Evolutionary conservation across 2,113 vertebrate species (phyloP).

Genomic region (Daubentonia madagascariensis): DNA sequence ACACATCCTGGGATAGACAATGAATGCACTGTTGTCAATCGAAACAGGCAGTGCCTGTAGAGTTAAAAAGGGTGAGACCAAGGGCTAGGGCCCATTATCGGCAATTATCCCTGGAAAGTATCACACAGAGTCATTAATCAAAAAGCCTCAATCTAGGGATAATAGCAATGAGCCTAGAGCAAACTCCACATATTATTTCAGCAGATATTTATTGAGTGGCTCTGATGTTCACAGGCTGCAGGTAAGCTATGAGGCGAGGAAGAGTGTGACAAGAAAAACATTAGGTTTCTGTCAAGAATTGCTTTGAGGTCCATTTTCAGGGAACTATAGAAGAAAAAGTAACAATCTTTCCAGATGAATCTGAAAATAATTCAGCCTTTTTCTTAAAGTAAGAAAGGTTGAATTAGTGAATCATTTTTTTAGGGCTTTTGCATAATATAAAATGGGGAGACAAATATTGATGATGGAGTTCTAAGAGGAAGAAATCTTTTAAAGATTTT

Average conservation of each 20-base stretch:
- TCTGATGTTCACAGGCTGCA: not conserved
- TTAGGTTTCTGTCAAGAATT: not conserved
- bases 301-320: not conserved
- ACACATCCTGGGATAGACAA: not conserved
- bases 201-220: not conserved
- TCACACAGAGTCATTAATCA: not conserved
- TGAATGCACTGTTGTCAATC: not conserved
- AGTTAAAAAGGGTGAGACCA: not conserved
- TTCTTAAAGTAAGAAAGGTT: not conserved
- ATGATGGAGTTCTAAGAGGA: not conserved
- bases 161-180: not conserved
- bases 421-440: not conserved
- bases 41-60: not conserved
- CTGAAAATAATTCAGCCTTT: not conserved
- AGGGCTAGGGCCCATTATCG: not conserved
- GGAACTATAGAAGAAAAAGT: not conserved
- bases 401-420: not conserved
- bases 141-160: not conserved
- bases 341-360: not conserved
- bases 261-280: not conserved
- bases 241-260: not conserved
- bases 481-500: not conserved
- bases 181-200: not conserved
- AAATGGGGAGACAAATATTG: not conserved
- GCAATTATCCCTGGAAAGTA: not conserved